Conservation (phyloP, 2,113 vertebrate species). For the Salvator merianae region DNA sequence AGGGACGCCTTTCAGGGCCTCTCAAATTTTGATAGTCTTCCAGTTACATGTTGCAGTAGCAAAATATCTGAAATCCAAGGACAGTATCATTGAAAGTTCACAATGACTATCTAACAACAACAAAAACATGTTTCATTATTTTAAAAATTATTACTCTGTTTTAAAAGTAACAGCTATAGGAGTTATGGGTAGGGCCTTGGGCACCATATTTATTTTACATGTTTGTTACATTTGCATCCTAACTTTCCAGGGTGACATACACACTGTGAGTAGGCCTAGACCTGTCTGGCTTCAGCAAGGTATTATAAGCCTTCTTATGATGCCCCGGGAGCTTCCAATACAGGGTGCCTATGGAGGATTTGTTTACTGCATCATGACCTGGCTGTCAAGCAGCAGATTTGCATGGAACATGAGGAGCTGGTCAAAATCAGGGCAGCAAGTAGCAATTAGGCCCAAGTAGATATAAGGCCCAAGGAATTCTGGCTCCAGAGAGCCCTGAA, state of each 20-base stretch:
- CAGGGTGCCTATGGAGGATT: neutral
- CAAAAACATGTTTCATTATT: neutral
- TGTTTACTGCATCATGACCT: neutral
- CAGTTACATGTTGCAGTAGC: constrained; percentile 18
- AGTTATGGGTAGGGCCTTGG: neutral
- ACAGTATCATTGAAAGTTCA: constrained; percentile 20
- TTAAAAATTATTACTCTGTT: no score
- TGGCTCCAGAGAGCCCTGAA: no score
- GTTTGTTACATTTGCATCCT: neutral
- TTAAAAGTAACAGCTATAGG: neutral
- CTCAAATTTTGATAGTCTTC: constrained; percentile 39
- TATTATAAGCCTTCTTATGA: neutral
- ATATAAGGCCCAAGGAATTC: neutral
- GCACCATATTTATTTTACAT: neutral
- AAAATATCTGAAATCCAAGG: constrained; percentile 31
- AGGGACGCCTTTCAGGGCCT: constrained; percentile 39
- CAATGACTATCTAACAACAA: neutral
- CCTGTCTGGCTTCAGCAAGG: neutral
- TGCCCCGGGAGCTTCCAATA: neutral
- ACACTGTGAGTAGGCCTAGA: neutral
- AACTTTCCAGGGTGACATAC: neutral
- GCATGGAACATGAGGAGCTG: neutral
- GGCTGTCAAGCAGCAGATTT: no score
- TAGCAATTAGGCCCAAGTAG: neutral
- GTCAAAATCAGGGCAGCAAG: neutral